phyloP scores from a whole-genome alignment of 2,888 invertebrate genomes.

The Thera obeliscata region DNA sequence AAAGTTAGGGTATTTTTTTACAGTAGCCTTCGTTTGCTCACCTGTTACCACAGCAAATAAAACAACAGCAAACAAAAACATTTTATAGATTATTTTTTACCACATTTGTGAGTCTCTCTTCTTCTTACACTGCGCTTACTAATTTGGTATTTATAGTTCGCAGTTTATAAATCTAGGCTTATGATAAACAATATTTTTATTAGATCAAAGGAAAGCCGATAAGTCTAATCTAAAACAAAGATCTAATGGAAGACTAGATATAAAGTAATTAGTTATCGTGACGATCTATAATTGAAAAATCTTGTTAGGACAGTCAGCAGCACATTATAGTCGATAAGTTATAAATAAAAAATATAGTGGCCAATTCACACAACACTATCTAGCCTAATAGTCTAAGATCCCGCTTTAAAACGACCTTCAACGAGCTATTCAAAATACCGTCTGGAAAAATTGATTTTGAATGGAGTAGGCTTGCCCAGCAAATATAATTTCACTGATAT shows the following conservation, averaged over 20 bases:
- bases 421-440: too few relatives aligned
- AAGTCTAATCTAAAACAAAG: neutral
- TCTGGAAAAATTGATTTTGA: too few relatives aligned
- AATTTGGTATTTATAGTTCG: slow-evolving; percentile 2
- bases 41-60: slow-evolving; percentile 12
- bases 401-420: too few relatives aligned
- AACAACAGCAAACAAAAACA: slow-evolving; percentile 3
- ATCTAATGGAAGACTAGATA: neutral
- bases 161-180: neutral
- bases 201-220: slow-evolving; percentile 14
- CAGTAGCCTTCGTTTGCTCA: neutral
- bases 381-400: too few relatives aligned
- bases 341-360: too few relatives aligned
- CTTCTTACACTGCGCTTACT: neutral
- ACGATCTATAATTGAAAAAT: slow-evolving; percentile 1
- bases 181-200: slow-evolving; percentile 5
- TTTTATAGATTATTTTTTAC: neutral
- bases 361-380: too few relatives aligned
- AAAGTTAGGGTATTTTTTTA: too few relatives aligned
- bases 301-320: neutral
- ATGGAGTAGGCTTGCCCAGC: too few relatives aligned
- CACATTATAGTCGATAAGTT: too few relatives aligned
- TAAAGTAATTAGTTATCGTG: neutral
- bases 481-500: too few relatives aligned
- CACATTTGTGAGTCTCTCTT: neutral